Evolutionary conservation across 2,888 invertebrate species (phyloP), one percentile per base, ranked within the genome.

Genomic region (Octodonta nipae): DNA sequence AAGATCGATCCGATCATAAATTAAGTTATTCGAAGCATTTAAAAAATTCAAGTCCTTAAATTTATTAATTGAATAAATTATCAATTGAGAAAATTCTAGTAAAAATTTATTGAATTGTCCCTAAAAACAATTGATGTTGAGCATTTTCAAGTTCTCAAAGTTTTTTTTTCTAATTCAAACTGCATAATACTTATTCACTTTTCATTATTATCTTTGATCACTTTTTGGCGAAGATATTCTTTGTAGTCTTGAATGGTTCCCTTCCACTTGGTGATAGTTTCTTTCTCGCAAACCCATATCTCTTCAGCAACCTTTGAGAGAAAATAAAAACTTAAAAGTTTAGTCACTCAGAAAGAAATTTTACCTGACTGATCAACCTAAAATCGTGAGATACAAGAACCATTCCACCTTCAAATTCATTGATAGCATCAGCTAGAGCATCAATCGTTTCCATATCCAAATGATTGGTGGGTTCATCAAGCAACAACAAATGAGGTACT

Each of bases 371-470:
- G 43, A 98, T 98, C 33, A 98, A 78, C 61, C 98, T 74, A 73
- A 98, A 98, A 73, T 99, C 98, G 84, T 98, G 98, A 66, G 92
- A 92, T 52, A 99, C 98, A 13, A 99, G 75, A 42, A 99, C 88
- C 84, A 99, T 83, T 45, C 98, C 98, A 26, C 98, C 98, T 46
- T 92, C 89, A 58, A 93, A 98, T 54, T 92, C 89, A 58, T 89
- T 93, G 51, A 98, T 82, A 14, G 98, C 98, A 48, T 96, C 95
- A 1, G 88, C 98, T 34, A 98, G 68, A 1, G 96, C 89, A 64
- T 99, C 98, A 44, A 98, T 98, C 0, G 95, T 96, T 66, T 91
- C 91, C 86, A 92, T 91, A 55, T 92, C 92, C 62, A 93, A 73
- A 55, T 93, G 92, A 73, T 92, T 92, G 35, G 92, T 92, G 40